Evolutionary conservation across 2,797 vertebrate species (phyloP).

Genomic region (Chaetodon trifasciatus): DNA sequence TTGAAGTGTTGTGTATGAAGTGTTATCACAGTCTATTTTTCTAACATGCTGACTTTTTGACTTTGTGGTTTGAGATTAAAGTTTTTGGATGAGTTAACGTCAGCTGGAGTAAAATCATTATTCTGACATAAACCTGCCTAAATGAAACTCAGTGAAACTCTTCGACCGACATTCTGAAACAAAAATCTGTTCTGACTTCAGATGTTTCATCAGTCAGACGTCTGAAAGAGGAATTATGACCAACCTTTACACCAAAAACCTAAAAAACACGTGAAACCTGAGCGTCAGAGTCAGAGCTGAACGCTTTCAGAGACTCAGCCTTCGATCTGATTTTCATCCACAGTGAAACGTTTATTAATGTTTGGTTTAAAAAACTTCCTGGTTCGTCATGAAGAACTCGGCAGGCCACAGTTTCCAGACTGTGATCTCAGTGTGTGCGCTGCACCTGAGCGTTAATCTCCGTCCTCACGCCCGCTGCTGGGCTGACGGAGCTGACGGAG

Average conservation of each 20-base stretch:
- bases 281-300: no score
- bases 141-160: no score
- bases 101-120: no score
- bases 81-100: background rate
- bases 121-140: background rate
- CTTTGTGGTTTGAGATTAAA: conserved; percentile 11
- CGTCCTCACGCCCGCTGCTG: conserved; percentile 23
- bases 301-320: no score
- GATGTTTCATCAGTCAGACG: no score
- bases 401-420: no score
- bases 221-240: no score
- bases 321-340: background rate
- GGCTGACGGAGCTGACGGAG: background rate
- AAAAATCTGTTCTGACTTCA: no score
- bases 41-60: background rate
- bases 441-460: conserved; percentile 14
- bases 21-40: conserved; percentile 14
- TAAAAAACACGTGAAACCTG: no score
- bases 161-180: no score
- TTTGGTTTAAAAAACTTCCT: background rate
- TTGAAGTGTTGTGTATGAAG: conserved; percentile 2
- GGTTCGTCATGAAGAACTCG: no score
- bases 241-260: no score
- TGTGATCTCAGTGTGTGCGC: background rate
- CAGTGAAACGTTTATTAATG: background rate